Evolutionary conservation across 2,797 vertebrate genomes (phyloP), one percentile per base, ranked within the genome.

Genomic region (Phrynocephalus vlangalii): DNA sequence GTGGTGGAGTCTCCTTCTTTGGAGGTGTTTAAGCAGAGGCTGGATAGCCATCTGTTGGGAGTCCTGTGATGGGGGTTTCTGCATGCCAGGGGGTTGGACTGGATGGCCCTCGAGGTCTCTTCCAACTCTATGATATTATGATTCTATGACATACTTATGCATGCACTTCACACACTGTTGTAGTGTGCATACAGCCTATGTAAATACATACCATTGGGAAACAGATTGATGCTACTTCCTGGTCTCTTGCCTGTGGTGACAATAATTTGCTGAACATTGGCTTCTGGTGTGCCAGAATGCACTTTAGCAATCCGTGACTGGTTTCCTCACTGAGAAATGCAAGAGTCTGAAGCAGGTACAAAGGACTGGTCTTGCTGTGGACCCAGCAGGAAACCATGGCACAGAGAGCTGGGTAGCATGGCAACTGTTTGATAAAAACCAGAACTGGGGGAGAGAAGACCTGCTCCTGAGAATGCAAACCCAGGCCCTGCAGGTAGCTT

Each of bases 221-320:
- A 86, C 86, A 81, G 89, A 90, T 92, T 79, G 91, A 91, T 93
- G 85, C 84, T 52, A 9, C 85, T 92, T 93, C 16, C 20, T 85
- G 81, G 90, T 86, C 80, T 89, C 79, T 22, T 91, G 66, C 83
- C 76, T 89, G 92, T 1, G 0, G 84, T 89, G 60, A 89, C 90
- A 86, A 86, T 79, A 91, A 52, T 87, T 94, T 92, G 90, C 70
- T 87, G 75, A 91, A 84, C 70, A 86, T 92, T 79, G 33, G 30
- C 86, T 90, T 91, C 68, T 89, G 82, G 79, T 88, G 85, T 5
- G 20, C 72, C 90, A 88, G 70, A 80, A 82, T 72, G 38, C 87
- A 83, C 66, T 92, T 91, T 91, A 86, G 92, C 87, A 92, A 93
- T 93, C 88, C 85, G n/a, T 78, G 87, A 70, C 72, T 84, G 11